Evolutionary conservation across 2,797 vertebrate species (phyloP).

Genomic region (Hypotaenidia philippensis): DNA sequence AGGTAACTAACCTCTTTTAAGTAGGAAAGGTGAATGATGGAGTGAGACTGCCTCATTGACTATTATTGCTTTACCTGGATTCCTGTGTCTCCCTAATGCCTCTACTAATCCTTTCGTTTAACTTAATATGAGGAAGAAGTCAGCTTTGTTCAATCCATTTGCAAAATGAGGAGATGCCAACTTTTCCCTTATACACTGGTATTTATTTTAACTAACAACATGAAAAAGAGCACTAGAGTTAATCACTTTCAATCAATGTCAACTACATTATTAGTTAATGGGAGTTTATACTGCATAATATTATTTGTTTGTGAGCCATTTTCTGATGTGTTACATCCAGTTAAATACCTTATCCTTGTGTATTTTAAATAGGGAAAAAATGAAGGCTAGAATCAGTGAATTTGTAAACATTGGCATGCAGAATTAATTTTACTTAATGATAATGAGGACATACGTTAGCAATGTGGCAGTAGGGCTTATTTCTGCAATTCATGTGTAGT

Average conservation of each 20-base stretch:
- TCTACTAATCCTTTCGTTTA: constrained; percentile 65
- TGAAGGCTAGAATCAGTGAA: constrained; percentile 69
- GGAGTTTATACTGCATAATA: constrained; percentile 81
- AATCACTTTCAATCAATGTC: constrained; percentile 86
- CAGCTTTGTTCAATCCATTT: constrained; percentile 76
- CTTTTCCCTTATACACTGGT: constrained; percentile 72
- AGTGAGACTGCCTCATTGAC: constrained; percentile 76
- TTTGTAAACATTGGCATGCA: constrained; percentile 47
- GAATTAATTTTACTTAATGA: constrained; percentile 57
- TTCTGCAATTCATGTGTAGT: not conserved
- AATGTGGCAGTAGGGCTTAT: not conserved
- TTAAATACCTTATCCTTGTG: constrained; percentile 79
- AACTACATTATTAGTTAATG: constrained; percentile 83
- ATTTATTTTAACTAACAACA: constrained; percentile 85
- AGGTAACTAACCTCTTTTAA: constrained; percentile 79
- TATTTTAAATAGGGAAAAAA: constrained; percentile 75
- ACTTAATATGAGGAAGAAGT: constrained; percentile 74
- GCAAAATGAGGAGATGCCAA: constrained; percentile 77
- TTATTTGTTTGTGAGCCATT: constrained; percentile 81
- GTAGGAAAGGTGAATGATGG: constrained; percentile 78
- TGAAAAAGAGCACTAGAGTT: constrained; percentile 80
- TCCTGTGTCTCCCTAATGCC: constrained; percentile 72
- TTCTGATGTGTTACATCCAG: constrained; percentile 82
- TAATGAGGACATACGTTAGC: constrained; percentile 18
- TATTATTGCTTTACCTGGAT: constrained; percentile 78